Evolutionary conservation across 1,140 invertebrate species (phyloP).

Genomic region (Diorhabda elongata): DNA sequence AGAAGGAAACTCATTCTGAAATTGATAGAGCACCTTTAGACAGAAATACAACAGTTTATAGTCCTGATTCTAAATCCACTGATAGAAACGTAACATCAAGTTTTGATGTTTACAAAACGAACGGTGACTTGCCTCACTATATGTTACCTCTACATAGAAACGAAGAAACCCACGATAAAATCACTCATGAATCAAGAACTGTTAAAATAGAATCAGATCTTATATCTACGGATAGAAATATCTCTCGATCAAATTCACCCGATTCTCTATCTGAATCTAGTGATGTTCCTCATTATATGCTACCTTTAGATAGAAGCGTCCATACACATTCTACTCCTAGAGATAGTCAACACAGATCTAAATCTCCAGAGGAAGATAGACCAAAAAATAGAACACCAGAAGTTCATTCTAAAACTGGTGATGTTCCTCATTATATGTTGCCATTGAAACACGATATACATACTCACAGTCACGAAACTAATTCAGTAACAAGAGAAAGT

Average conservation of each 20-base stretch:
- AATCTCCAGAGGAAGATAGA: neutral
- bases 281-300: constrained; percentile 43
- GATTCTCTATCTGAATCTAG: constrained; percentile 25
- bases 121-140: constrained; percentile 40
- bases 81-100: neutral
- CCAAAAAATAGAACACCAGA: no score
- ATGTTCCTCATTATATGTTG: neutral
- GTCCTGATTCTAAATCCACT: constrained; percentile 11
- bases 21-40: neutral
- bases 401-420: neutral
- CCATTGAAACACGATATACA: constrained; percentile 2
- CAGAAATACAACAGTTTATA: constrained; percentile 33
- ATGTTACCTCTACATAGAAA: constrained; percentile 43
- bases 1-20: neutral
- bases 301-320: constrained; percentile 39
- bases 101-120: constrained; percentile 20
- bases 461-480: neutral
- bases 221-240: neutral
- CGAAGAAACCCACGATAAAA: neutral
- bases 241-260: constrained; percentile 23
- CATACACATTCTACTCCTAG: constrained; percentile 39
- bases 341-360: constrained; percentile 22
- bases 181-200: neutral
- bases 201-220: neutral
- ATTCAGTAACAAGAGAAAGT: neutral